Evolutionary conservation across 2,113 vertebrate genomes (phyloP), one percentile per base, ranked within the genome.

Genomic region (Andinoacara biseriatus): DNA sequence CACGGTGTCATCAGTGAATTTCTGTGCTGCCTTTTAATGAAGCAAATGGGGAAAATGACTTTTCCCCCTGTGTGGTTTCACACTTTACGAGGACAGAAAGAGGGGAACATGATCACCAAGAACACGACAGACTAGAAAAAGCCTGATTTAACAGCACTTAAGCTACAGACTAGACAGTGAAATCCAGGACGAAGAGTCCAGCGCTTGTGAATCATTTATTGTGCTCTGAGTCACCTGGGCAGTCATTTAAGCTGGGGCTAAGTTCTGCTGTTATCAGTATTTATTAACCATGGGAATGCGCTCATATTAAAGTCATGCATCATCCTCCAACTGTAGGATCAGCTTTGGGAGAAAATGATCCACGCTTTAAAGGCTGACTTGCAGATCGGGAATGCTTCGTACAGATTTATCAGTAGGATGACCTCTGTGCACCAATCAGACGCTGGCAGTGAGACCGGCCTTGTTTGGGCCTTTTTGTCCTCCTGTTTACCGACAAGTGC

Each of bases 81-180:
- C 93, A 89, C 91, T 90, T 96, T 88, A 49, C 95, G 95, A 95
- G 81, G 75, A 81, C 78, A 78, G 62, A 62, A 93, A 65, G 58
- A 58, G 11, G 14, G 81, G 59, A 93, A 96, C 86, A 87, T 80
- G 94, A 96, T 94, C 95, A 89, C 80, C 90, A 87, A 93, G 92
- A 96, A 96, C 89, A 59, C 1, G 92, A 96, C 90, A 92, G 88
- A 76, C 65, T 10, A 49, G 58, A 63, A 75, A 92, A 60, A 85
- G 88, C 93, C 95, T 86, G 90, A 96, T 96, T 96, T 96, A 96
- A 95, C 94, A 69, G 85, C 93, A 85, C 81, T 80, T 94, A 83
- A 90, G 88, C 91, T 84, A 90, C 93, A 87, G 85, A 85, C 87
- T 77, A 91, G 92, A 91, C 93, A 78, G 91, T 83, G 91, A 92